Conservation (phyloP, 2,888 invertebrate species). For the Ephialtes manifestator region DNA sequence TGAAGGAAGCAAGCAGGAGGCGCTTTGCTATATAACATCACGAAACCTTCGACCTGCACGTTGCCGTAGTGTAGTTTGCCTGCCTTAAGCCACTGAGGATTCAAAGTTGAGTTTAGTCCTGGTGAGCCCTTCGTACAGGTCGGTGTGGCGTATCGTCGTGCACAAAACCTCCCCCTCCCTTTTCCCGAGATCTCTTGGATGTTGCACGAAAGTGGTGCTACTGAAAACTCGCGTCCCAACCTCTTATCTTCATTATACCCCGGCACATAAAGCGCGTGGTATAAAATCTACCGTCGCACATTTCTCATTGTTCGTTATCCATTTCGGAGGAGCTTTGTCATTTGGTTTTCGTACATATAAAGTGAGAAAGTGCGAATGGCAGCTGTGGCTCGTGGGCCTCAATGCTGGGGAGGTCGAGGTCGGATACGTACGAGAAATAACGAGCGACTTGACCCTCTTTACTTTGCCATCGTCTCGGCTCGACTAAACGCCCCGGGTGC, state of each 20-base stretch:
- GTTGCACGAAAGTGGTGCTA: background rate
- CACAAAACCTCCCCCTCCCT: background rate
- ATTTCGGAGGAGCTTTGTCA: background rate
- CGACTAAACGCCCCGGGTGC: slow-evolving; percentile 30
- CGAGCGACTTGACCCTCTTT: slow-evolving; percentile 64
- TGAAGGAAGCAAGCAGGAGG: slow-evolving; percentile 47
- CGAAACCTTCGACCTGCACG: slow-evolving; percentile 69
- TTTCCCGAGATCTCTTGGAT: background rate
- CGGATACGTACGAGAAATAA: slow-evolving; percentile 63
- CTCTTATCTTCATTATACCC: background rate
- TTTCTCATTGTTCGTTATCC: slow-evolving; percentile 5
- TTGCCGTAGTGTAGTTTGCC: slow-evolving; percentile 56
- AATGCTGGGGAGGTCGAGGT: slow-evolving; percentile 53
- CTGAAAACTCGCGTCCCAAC: background rate
- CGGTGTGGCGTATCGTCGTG: slow-evolving; percentile 57
- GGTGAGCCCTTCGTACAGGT: slow-evolving; percentile 64
- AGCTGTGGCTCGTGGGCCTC: slow-evolving; percentile 41
- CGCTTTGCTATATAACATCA: slow-evolving; percentile 71
- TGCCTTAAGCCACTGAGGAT: slow-evolving; percentile 59
- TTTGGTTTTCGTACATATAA: background rate
- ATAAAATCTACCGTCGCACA: background rate
- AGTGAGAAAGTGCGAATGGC: slow-evolving; percentile 60
- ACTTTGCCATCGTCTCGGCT: background rate
- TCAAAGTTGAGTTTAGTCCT: slow-evolving; percentile 68
- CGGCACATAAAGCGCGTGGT: background rate